Conservation (phyloP, 2,113 vertebrate genomes). For the Lagopus leucura region DNA sequence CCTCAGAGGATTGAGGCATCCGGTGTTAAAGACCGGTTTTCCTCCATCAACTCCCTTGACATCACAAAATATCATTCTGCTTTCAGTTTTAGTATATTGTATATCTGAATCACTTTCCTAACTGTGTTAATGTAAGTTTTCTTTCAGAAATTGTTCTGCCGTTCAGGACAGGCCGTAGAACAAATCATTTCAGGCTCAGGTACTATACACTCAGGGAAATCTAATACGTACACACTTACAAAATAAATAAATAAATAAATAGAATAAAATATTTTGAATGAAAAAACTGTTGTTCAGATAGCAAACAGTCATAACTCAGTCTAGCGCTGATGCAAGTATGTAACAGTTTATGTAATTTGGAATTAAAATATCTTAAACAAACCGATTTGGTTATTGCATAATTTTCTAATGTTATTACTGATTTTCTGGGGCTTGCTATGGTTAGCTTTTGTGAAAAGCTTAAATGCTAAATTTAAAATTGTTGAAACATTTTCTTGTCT, state of each 20-base stretch:
- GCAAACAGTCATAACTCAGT: neutral
- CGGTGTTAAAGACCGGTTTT: rapidly evolving
- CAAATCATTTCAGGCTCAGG: neutral
- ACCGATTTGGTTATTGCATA: neutral
- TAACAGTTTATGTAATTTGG: neutral
- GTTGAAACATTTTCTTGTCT: neutral
- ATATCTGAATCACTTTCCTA: neutral
- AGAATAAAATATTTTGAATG: neutral
- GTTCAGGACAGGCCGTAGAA: neutral
- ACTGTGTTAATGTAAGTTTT: neutral
- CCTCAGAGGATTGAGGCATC: rapidly evolving
- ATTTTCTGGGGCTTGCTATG: neutral
- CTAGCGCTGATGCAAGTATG: neutral
- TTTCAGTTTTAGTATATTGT: neutral
- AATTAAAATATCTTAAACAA: neutral
- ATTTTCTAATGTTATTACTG: neutral
- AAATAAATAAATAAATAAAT: neutral
- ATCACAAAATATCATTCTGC: neutral
- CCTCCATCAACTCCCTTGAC: neutral
- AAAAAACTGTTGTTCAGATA: neutral
- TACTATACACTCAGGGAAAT: neutral
- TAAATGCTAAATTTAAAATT: neutral
- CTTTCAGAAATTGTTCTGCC: neutral
- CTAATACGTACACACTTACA: neutral
- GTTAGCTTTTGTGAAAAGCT: neutral